Percentiles rank a stretch among this genome's conserved stretches.
phyloP scores from a whole-genome alignment of 2,113 vertebrate genomes.

The Bothrops jararaca region DNA sequence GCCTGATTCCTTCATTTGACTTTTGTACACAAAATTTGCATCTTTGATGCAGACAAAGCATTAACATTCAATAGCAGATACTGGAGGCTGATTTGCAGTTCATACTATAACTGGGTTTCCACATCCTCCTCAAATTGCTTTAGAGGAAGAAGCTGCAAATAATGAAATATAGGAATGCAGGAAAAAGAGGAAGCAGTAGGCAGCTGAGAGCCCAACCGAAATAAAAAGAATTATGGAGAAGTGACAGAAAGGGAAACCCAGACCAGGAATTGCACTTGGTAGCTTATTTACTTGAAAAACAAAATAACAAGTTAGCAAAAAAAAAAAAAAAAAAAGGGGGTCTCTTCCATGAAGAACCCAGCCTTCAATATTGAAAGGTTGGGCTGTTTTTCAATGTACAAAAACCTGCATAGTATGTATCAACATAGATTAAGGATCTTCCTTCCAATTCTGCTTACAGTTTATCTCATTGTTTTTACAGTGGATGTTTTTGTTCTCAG shows the following conservation, averaged over 20 bases:
- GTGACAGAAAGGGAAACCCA: conserved; percentile 94
- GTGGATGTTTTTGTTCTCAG: neutral
- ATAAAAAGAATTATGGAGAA: conserved; percentile 93
- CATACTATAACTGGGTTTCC: conserved; percentile 83
- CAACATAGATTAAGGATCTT: neutral
- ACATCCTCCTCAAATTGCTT: conserved; percentile 79
- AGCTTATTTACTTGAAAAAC: conserved; percentile 38
- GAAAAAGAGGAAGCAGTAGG: conserved; percentile 89
- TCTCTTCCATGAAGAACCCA: conserved; percentile 7
- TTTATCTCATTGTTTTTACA: neutral
- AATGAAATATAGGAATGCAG: conserved; percentile 94
- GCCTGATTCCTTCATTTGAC: neutral
- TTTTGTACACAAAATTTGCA: no score
- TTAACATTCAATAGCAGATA: conserved; percentile 42
- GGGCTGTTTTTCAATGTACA: neutral
- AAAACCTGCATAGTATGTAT: neutral
- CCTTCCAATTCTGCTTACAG: neutral
- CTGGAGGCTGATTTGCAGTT: conserved; percentile 46
- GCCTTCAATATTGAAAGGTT: neutral
- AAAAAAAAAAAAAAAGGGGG: neutral
- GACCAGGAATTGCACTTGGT: conserved; percentile 78
- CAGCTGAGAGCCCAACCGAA: conserved; percentile 82
- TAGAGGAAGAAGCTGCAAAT: conserved; percentile 91
- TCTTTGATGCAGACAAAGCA: conserved; percentile 33
- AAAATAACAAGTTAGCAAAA: neutral